Base-by-base conservation (phyloP, 2,113 vertebrate species). In the Sinocyclocheilus rhinocerous region DNA sequence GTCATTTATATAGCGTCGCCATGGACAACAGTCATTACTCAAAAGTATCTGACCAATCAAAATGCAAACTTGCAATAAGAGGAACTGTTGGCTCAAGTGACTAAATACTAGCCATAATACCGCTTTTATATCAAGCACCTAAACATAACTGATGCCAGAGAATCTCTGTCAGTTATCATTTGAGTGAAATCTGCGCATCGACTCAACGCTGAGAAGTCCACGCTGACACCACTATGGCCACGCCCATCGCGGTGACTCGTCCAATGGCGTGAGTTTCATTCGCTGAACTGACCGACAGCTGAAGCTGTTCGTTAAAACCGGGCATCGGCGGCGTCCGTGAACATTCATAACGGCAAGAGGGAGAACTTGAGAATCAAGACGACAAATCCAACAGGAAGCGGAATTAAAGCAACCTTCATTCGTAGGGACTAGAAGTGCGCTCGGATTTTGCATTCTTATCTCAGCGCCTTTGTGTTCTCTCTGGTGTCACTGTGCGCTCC, bases 221-320 rank as follows among this genome's bases (percentile, higher is more conserved):
- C 18, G 4, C 45, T 81, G 77, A 61, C 76, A 81, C 22, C 63
- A 50, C 39, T 61, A 0, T 59, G 16, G 52, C 29, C 80, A 77
- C 87, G 67, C 87, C 87, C 50, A 80, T 55, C 2, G 2, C 3
- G 0, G 8, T 15, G 13, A 24, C 81, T 11, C 2, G 83, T 48
- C 89, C 85, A 87, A 88, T 90, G 79, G 85, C 10, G 78, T 22
- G 61, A 81, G 29, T 83, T 84, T 81, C 82, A 86, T 83, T 69
- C 70, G 4, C 22, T 79, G 69, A 81, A 39, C 42, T 69, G 83
- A 86, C 82, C 89, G 75, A 83, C 87, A 88, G 85, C 84, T 77
- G 85, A 86, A 82, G 77, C 82, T 67, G 26, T 76, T 77, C 78
- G 87, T 73, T 84, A 84, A 84, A 90, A 80, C 65, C 57, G 75